Evolutionary conservation across 1,140 invertebrate species (phyloP).

Genomic region (Drosophila pruinosa): DNA sequence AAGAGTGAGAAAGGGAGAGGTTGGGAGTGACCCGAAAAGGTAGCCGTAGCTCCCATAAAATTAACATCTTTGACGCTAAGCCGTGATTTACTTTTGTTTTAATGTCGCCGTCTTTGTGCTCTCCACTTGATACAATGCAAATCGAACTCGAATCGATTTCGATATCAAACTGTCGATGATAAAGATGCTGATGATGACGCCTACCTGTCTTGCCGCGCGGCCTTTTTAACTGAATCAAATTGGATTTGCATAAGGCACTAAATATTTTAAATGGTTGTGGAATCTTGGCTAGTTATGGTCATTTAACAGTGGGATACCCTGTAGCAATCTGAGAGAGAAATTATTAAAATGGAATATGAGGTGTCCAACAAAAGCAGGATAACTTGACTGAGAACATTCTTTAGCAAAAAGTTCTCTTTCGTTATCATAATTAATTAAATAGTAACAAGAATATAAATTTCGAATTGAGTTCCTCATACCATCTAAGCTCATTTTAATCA

Average conservation of each 20-base stretch:
- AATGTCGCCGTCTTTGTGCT: slow-evolving; percentile 63
- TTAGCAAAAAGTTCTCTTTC: no score
- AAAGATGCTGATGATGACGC: slow-evolving; percentile 44
- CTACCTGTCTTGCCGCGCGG: slow-evolving; percentile 67
- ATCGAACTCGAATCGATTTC: slow-evolving; percentile 58
- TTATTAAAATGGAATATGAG: no score
- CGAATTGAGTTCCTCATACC: no score
- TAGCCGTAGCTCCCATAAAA: slow-evolving; percentile 70
- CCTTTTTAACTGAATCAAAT: slow-evolving; percentile 56
- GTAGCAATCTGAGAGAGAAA: no score
- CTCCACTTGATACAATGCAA: slow-evolving; percentile 57
- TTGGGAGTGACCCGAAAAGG: slow-evolving; percentile 49
- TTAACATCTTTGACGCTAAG: slow-evolving; percentile 81
- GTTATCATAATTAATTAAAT: no score
- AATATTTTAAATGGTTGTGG: slow-evolving; percentile 16
- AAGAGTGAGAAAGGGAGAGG: neutral
- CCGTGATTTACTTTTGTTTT: slow-evolving; percentile 82
- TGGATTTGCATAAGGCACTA: slow-evolving; percentile 66
- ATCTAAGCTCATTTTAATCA: no score
- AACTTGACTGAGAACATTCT: no score
- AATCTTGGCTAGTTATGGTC: neutral
- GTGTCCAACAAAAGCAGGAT: no score
- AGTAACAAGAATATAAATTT: no score
- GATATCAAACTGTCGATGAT: slow-evolving; percentile 24
- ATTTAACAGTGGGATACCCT: neutral